Percentiles rank a stretch among this genome's conserved stretches.
These are phyloP conservation scores for Anseranas semipalmata DNA, from an alignment of 2,113 vertebrate species.

Conservation along the genomic window DNA sequence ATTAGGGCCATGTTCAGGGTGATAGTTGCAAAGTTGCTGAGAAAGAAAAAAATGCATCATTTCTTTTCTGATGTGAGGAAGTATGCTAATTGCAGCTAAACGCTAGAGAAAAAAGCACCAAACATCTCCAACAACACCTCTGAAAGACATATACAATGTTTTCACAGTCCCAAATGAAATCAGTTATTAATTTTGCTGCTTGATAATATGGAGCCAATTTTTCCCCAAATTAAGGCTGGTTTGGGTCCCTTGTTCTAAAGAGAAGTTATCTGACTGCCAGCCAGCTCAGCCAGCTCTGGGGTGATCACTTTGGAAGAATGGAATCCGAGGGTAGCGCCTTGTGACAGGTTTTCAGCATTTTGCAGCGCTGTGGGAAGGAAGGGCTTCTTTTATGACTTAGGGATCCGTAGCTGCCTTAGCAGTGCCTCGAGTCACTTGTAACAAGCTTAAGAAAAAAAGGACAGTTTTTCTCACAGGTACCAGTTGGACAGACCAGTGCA, in stretches of 20 bases:
- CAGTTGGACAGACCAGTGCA: not conserved
- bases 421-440: not conserved
- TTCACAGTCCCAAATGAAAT: not conserved
- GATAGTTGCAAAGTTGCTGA: not conserved
- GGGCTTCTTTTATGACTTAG: not conserved
- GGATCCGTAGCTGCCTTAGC: not conserved
- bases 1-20: rapidly evolving
- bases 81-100: not conserved
- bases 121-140: not conserved
- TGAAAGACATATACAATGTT: not conserved
- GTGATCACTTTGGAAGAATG: not conserved
- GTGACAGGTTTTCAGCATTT: not conserved
- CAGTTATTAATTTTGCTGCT: not conserved
- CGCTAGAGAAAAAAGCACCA: not conserved
- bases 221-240: not conserved
- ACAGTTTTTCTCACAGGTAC: not conserved
- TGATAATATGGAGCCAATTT: not conserved
- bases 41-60: not conserved
- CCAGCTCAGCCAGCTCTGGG: not conserved
- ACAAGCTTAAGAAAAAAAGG: not conserved
- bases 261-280: not conserved
- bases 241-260: not conserved
- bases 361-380: not conserved
- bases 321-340: not conserved
- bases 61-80: not conserved